These are phyloP conservation scores for Erpobdella octoculata DNA, from an alignment of 2,888 invertebrate species.

Conservation along the genomic window DNA sequence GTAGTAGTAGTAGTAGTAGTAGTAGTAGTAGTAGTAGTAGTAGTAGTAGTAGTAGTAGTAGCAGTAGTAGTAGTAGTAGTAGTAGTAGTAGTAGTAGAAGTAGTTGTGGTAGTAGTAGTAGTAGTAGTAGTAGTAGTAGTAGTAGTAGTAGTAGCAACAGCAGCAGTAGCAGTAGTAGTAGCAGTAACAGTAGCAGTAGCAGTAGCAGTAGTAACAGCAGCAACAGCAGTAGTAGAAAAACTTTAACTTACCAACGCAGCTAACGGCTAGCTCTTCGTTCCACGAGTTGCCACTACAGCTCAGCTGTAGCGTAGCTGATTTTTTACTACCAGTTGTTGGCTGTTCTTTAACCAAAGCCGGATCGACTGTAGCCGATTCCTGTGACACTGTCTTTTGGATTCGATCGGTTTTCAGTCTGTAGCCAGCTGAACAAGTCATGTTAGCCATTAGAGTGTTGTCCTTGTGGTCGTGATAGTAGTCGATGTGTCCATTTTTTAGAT, in stretches of 20 bases:
- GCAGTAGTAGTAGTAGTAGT: conserved; percentile 23
- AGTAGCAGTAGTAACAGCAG: conserved; percentile 23
- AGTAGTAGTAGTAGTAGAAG: conserved; percentile 1
- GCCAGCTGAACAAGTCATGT: not conserved
- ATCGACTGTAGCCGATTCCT: conserved; percentile 5
- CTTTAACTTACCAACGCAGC: not conserved
- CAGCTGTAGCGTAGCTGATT: not conserved
- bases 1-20: conserved; percentile 5
- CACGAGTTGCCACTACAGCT: not conserved
- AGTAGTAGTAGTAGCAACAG: conserved; percentile 24
- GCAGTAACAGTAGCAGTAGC: conserved; percentile 27
- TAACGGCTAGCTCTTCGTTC: not conserved
- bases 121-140: conserved; percentile 29
- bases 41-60: conserved; percentile 14
- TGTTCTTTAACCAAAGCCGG: too few species aligned
- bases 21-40: conserved; percentile 5
- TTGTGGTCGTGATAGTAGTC: not conserved
- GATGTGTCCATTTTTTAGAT: not conserved
- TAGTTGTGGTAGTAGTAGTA: too few species aligned
- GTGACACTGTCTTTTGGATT: too few species aligned
- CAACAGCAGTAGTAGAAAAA: not conserved
- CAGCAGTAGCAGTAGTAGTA: conserved; percentile 27
- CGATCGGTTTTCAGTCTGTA: not conserved
- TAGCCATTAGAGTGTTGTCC: not conserved
- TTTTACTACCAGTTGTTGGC: too few species aligned